phyloP scores from a whole-genome alignment of 37 sponge, comb jelly and placozoan genomes.

The Dysidea cf. avara region DNA sequence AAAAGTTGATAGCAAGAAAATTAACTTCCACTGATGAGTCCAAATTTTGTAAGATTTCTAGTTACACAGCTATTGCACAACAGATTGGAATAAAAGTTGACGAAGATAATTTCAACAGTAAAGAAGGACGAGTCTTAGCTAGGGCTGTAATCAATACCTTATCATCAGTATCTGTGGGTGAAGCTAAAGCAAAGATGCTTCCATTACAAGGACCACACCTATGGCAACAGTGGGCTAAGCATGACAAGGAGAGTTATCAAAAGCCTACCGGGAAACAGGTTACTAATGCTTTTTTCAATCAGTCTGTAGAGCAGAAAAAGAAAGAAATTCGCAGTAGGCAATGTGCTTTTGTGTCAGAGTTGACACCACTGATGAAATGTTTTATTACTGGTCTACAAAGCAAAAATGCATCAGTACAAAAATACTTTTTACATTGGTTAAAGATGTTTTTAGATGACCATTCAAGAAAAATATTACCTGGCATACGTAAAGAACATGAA shows the following conservation, averaged over 20 bases:
- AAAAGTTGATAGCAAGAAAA: neutral
- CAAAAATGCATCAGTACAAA: neutral
- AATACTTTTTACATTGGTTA: neutral
- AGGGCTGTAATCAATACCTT: neutral
- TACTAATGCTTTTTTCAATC: neutral
- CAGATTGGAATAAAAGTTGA: slow-evolving; percentile 3
- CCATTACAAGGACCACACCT: slow-evolving; percentile 18
- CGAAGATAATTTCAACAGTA: too few relatives aligned
- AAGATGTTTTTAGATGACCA: slow-evolving; percentile 7
- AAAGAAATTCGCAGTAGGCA: slow-evolving; percentile 1
- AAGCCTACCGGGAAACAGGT: neutral
- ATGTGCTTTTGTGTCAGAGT: neutral
- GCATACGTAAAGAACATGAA: neutral
- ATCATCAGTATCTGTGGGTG: neutral
- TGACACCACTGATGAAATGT: too few relatives aligned
- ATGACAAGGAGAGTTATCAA: slow-evolving; percentile 18
- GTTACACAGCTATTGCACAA: neutral
- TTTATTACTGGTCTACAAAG: too few relatives aligned
- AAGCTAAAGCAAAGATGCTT: slow-evolving; percentile 7
- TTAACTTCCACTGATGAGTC: neutral
- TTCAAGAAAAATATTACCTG: slow-evolving; percentile 3
- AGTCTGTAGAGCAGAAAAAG: neutral
- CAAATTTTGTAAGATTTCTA: too few relatives aligned
- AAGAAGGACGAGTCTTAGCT: too few relatives aligned
- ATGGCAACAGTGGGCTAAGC: slow-evolving; percentile 23